Evolutionary conservation across 2,888 invertebrate species (phyloP), one percentile per base, ranked within the genome.

Genomic region (Drosophila atroscutellata): DNA sequence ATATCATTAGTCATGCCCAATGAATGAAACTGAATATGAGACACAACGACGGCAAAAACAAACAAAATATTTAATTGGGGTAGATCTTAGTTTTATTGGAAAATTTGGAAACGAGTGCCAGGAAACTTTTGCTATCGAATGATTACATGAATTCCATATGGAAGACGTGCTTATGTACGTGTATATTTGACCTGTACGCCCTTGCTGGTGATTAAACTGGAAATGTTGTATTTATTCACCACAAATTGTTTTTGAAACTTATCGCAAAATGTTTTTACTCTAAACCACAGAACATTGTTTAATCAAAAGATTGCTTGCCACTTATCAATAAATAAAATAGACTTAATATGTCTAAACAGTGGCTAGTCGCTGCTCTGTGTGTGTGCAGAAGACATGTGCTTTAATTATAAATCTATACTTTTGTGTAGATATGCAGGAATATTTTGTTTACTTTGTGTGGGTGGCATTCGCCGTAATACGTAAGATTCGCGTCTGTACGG

Each of bases 1-100:
- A 69, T 77, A 73, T 57, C 71, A 87, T 89, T 87, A 76, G 65
- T 81, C 64, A 69, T 52, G 60, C 62, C 28, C 51, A 6, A 26
- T 36, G 39, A 37, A 49, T 60, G 49, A 18, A 36, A 3, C 18
- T 20, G 39, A 67, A 57, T 64, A 37, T 28, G 37, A 65, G 65
- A 63, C 68, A 2, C 36, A 42, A 26, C 20, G 55, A 54, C 65
- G 70, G 50, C 62, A 26, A 30, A 45, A 45, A n/a, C 34, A 64
- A 64, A 34, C 32, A 20, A 59, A 56, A 36, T n/a, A 36, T 36
- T 34, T 28, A 28, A 9, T 49, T 26, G n/a, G n/a, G 1, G 1
- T 28, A 39, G 3, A 4, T 28, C 3, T 1, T 11, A 18, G 2
- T 24, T 42, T 32, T 9, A 0, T 32, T 13, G 45, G 13, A 24